Percentiles rank a stretch among this genome's conserved stretches.
These are phyloP conservation scores for Monoplex corrugatus DNA, from an alignment of 2,888 invertebrate species.

Conservation along the genomic window DNA sequence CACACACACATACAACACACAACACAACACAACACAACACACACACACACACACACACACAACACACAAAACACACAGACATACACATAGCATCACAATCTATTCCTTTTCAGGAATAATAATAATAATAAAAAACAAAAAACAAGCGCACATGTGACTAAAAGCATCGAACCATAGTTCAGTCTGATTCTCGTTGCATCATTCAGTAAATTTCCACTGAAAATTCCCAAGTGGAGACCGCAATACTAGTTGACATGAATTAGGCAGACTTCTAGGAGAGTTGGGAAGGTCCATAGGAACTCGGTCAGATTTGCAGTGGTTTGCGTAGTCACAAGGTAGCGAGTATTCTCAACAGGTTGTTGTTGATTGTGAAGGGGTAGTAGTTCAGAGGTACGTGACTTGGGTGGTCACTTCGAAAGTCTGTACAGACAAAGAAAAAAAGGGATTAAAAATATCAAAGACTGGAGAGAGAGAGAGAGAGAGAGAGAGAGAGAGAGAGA, in stretches of 20 bases:
- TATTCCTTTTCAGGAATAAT: neutral
- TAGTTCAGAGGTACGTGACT: slow-evolving; percentile 64
- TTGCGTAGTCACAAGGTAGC: too few species aligned
- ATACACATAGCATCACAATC: neutral
- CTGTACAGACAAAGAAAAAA: slow-evolving; percentile 55
- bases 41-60: neutral
- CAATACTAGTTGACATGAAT: too few species aligned
- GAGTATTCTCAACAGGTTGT: too few species aligned
- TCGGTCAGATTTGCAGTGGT: neutral
- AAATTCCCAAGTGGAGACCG: too few species aligned
- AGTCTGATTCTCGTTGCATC: slow-evolving; percentile 10
- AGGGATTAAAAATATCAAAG: slow-evolving; percentile 13
- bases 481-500: slow-evolving; percentile 23
- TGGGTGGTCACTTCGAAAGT: slow-evolving; percentile 69
- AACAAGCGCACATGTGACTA: neutral
- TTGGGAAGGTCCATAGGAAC: neutral
- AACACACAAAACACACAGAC: neutral
- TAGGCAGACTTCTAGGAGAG: too few species aligned
- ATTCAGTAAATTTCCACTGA: too few species aligned
- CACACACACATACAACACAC: neutral
- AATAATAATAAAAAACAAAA: neutral
- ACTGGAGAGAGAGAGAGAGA: neutral
- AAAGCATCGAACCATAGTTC: neutral
- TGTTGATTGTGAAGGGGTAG: too few species aligned
- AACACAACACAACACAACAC: too few species aligned